Conservation (phyloP, 1,140 invertebrate species). For the Frieseomelitta varia region DNA sequence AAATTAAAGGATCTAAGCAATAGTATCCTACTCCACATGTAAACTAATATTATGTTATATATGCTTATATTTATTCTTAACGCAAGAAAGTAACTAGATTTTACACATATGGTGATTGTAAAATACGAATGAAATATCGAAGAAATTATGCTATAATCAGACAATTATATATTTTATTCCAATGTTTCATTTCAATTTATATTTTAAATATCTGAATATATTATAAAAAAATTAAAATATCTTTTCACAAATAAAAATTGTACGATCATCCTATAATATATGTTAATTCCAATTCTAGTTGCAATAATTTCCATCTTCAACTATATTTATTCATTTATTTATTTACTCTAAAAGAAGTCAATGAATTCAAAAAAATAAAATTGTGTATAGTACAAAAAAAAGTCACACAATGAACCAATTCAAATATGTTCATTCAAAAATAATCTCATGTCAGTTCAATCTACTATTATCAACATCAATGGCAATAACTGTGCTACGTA, state of each 20-base stretch:
- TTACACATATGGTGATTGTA: background rate
- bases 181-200: background rate
- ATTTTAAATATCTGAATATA: background rate
- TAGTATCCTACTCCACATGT: background rate
- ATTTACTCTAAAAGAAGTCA: background rate
- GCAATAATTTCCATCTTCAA: background rate
- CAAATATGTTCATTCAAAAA: background rate
- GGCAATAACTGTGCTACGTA: slow-evolving; percentile 42
- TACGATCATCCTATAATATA: background rate
- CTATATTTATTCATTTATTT: background rate
- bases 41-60: slow-evolving; percentile 14
- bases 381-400: background rate
- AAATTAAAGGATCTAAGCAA: slow-evolving; percentile 26
- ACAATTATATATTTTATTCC: background rate
- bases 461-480: slow-evolving; percentile 31
- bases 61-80: background rate
- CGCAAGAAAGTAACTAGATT: background rate
- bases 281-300: background rate
- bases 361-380: background rate
- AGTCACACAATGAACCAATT: background rate
- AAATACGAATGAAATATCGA: background rate
- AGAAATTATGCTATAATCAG: background rate
- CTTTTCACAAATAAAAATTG: background rate
- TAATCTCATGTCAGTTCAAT: slow-evolving; percentile 8
- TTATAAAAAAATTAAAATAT: background rate